phyloP scores from a whole-genome alignment of 2,888 invertebrate genomes.

The Herminia tarsipennalis region DNA sequence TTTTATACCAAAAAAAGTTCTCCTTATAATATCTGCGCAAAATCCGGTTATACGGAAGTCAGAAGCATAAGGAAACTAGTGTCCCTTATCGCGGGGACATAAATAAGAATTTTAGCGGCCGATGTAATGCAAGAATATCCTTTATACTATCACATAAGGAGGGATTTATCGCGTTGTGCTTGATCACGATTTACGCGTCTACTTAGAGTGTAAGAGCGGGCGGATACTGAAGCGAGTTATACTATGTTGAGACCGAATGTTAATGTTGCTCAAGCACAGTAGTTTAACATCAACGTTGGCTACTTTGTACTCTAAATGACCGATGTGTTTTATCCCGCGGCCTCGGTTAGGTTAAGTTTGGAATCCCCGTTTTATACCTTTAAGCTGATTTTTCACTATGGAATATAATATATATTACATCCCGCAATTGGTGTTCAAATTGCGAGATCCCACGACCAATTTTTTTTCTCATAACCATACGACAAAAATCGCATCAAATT shows the following conservation, averaged over 20 bases:
- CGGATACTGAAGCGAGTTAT: constrained; percentile 5
- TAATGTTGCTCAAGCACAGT: too few species aligned
- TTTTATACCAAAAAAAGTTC: background rate
- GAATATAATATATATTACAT: too few species aligned
- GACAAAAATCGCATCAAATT: too few species aligned
- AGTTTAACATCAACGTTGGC: too few species aligned
- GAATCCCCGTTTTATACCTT: too few species aligned
- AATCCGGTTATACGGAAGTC: constrained; percentile 36
- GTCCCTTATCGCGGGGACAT: constrained; percentile 55
- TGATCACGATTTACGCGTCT: constrained; percentile 68
- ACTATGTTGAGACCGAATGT: background rate
- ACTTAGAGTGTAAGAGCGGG: constrained; percentile 31
- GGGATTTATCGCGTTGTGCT: constrained; percentile 69
- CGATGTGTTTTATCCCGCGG: too few species aligned
- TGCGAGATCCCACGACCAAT: too few species aligned
- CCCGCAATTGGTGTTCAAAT: too few species aligned
- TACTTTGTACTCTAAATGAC: too few species aligned
- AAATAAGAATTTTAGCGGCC: constrained; percentile 74
- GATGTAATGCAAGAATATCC: constrained; percentile 61
- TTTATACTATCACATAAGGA: constrained; percentile 71
- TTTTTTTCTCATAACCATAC: too few species aligned
- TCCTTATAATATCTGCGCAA: constrained; percentile 8
- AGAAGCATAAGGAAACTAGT: constrained; percentile 42
- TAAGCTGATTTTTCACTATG: too few species aligned
- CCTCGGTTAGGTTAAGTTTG: too few species aligned